A percentile compares a stretch with the other conserved stretches of the same genome.
Conservation (phyloP, 2,797 vertebrate species). For the Iguana delicatissima region DNA sequence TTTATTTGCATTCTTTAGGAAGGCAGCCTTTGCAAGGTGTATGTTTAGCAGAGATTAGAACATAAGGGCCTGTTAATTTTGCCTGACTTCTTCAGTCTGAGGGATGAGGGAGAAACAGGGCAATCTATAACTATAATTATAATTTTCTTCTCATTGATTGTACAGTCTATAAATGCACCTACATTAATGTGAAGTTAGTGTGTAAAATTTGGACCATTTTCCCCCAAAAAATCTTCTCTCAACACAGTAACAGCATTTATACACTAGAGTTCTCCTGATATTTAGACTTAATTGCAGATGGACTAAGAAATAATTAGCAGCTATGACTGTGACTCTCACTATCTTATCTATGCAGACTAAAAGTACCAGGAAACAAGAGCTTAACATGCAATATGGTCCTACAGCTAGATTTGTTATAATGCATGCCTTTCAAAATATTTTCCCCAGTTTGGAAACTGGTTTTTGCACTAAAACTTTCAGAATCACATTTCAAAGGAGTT, state of each 20-base stretch:
- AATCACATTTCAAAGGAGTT: no score
- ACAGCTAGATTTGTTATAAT: no score
- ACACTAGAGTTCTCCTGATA: slow-evolving; percentile 22
- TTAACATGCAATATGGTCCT: not conserved
- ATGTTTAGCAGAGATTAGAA: slow-evolving; percentile 72
- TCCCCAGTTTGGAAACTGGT: not conserved
- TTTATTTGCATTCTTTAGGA: slow-evolving; percentile 59
- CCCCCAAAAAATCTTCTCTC: slow-evolving; percentile 52
- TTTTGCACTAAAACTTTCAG: not conserved
- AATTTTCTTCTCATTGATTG: slow-evolving; percentile 73
- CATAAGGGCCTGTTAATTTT: slow-evolving; percentile 60
- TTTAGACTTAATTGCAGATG: not conserved
- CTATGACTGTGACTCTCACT: not conserved
- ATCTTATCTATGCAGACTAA: not conserved
- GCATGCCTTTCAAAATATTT: no score
- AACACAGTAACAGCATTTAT: slow-evolving; percentile 55
- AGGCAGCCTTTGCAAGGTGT: slow-evolving; percentile 63
- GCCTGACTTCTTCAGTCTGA: slow-evolving; percentile 65
- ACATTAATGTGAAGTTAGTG: slow-evolving; percentile 69
- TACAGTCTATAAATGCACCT: slow-evolving; percentile 61
- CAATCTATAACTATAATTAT: slow-evolving; percentile 76
- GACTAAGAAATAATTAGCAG: slow-evolving; percentile 4
- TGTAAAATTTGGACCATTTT: slow-evolving; percentile 61
- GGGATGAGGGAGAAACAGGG: slow-evolving; percentile 55
- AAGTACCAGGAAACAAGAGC: not conserved